A percentile compares a stretch with the other conserved stretches of the same genome.
Evolutionary conservation across 2,113 vertebrate species (phyloP).

Genomic region (Sorex araneus): DNA sequence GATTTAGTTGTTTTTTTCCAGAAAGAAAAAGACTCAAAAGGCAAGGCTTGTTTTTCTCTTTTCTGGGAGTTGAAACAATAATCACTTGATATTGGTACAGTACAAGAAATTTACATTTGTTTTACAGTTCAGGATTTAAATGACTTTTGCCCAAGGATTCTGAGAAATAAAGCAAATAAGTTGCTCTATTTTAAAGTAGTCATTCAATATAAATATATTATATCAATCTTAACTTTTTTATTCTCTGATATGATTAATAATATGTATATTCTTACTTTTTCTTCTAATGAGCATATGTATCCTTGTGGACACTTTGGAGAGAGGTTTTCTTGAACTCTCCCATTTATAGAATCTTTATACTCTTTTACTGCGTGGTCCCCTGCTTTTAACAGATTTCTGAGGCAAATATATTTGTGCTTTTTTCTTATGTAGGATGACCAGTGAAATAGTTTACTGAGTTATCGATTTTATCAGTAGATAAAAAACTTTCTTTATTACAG

Average conservation of each 20-base stretch:
- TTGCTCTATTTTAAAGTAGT: slow-evolving; percentile 83
- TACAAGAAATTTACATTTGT: slow-evolving; percentile 72
- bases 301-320: slow-evolving; percentile 83
- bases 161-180: slow-evolving; percentile 72
- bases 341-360: slow-evolving; percentile 85
- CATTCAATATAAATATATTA: slow-evolving; percentile 78
- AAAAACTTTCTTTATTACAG: slow-evolving; percentile 79
- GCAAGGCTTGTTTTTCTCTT: slow-evolving; percentile 77
- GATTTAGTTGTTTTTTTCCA: slow-evolving; percentile 59
- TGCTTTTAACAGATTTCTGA: slow-evolving; percentile 81
- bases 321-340: slow-evolving; percentile 84
- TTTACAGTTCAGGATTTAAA: slow-evolving; percentile 76
- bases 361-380: slow-evolving; percentile 77
- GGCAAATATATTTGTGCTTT: slow-evolving; percentile 84
- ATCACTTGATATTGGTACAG: slow-evolving; percentile 59
- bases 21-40: slow-evolving; percentile 66
- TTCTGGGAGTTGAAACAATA: slow-evolving; percentile 76
- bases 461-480: slow-evolving; percentile 74
- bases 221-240: slow-evolving; percentile 79
- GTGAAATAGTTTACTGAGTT: slow-evolving; percentile 79
- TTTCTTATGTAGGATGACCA: slow-evolving; percentile 82
- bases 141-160: slow-evolving; percentile 82
- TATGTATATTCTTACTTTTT: slow-evolving; percentile 83
- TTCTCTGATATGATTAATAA: slow-evolving; percentile 78
- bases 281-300: slow-evolving; percentile 79